Evolutionary conservation across 2,888 invertebrate species (phyloP), one percentile per base, ranked within the genome.

Genomic region (Watsonalla binaria): DNA sequence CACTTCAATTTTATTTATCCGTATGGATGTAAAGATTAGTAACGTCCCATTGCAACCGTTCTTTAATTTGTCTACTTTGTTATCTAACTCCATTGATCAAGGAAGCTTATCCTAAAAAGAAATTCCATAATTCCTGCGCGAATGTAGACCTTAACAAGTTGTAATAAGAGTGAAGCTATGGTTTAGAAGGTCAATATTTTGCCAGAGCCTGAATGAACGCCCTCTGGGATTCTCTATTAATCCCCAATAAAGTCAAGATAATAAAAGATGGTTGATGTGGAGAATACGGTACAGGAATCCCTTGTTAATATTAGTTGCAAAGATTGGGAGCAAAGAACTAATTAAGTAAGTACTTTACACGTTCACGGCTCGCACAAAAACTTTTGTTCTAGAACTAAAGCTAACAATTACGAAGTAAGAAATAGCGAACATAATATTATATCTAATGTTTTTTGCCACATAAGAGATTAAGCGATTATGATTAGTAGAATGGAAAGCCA

Each of bases 191-290:
- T 58, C 60, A 61, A 69, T 60, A 64, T 68, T 63, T 70, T 59
- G 47, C 35, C 46, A 56, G 54, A 50, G 50, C 51, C 57, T 52
- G 37, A 52, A 51, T 24, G 54, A 53, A 50, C 54, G 56, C 67
- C 63, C 59, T 54, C 39, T 13, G 61, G 64, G 68, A 67, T 68
- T 59, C 47, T 53, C 54, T 59, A 54, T 65, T 63, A 63, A 62
- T 64, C 60, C 49, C 52, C 58, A 69, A 66, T 69, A 66, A 66
- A 58, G 62, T 63, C 54, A 46, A 61, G 55, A 58, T 57, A 52
- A 54, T 52, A 46, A 54, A 52, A 42, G 42, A 42, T 11, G 15
- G 47, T 42, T 52, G 37, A 51, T 51, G 50, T 49, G 6, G 45
- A 51, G 46, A 15, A 49, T 15, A 49, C 9, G 8, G 49, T 49